These are phyloP conservation scores for Sandelia bainsii DNA, from an alignment of 2,797 vertebrate genomes.

Conservation along the genomic window DNA sequence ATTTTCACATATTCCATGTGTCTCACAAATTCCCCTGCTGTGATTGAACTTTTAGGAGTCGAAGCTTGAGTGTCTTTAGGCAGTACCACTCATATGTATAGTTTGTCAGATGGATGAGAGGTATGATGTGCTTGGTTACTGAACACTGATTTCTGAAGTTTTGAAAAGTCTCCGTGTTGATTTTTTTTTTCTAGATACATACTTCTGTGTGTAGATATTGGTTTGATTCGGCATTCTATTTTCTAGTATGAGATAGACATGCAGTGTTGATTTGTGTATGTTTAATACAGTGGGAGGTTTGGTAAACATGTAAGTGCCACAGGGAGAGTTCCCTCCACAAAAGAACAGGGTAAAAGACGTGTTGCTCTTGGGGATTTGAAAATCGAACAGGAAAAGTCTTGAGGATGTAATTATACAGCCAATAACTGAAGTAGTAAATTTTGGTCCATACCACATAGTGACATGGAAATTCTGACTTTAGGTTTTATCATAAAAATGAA, in stretches of 20 bases:
- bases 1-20: slow-evolving; percentile 20
- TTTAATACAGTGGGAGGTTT: slow-evolving; percentile 60
- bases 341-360: slow-evolving; percentile 74
- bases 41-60: slow-evolving; percentile 58
- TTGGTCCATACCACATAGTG: slow-evolving; percentile 3
- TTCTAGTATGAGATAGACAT: slow-evolving; percentile 58
- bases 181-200: slow-evolving; percentile 56
- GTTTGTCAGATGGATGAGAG: slow-evolving; percentile 66
- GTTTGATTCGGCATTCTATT: slow-evolving; percentile 57
- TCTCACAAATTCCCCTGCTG: slow-evolving; percentile 57
- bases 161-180: slow-evolving; percentile 63
- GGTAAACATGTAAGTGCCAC: slow-evolving; percentile 77
- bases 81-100: slow-evolving; percentile 79
- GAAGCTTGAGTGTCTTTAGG: slow-evolving; percentile 61
- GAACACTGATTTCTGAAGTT: slow-evolving; percentile 73
- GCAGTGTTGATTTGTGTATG: slow-evolving; percentile 71
- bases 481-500: neutral
- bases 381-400: slow-evolving; percentile 55
- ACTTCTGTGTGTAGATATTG: slow-evolving; percentile 61
- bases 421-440: slow-evolving; percentile 30
- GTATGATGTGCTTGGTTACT: slow-evolving; percentile 75
- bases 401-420: slow-evolving; percentile 46
- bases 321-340: slow-evolving; percentile 66
- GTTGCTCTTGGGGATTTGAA: slow-evolving; percentile 51
- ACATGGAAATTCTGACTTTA: slow-evolving; percentile 9